Base-by-base conservation (phyloP, 2,888 invertebrate species). In the Pterostichus niger region DNA sequence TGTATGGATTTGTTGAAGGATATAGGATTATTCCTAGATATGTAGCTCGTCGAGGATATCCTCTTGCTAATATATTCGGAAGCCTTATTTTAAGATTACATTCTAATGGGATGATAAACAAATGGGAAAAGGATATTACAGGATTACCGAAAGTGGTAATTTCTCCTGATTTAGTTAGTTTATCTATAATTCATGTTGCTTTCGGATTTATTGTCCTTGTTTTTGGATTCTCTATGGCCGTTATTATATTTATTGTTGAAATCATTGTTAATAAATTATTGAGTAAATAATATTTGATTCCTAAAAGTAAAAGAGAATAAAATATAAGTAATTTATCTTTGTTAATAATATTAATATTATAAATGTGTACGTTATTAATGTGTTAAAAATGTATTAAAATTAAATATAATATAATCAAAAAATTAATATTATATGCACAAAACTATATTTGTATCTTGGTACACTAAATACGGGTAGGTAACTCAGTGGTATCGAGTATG, bases 1-100 rank as follows among this genome's bases (percentile, higher is more conserved):
- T 86, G 40, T 83, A 84, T 56, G 71, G 61, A n/a, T 84, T 86
- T 35, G 81, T 85, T 15, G 84, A 85, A 17, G 44, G 24, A 59
- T n/a, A 33, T 75, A 4, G 13, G 0, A 59, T 49, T n/a, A 31
- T n/a, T 13, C 49, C 61, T 0, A 82, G 24, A 49, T 75, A 31
- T 61, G 2, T 61, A 11, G 13, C 59, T 40, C 44, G 17, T 1
- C 77, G 77, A 52, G 85, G 84, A 56, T 85, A 84, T 84, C 85
- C 84, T 6, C 35, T 85, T 11, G 33, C 56, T 11, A 44, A 83
- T 0, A 73, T 52, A 35, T 83, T 85, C 73, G 73, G 84, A 73
- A 54, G 73, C 9, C 13, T 84, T 9, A 44, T 84, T 64, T 15
- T 77, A 2, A 33, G 31, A 13, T 40, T 85, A 64, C 59, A 75